phyloP scores from a whole-genome alignment of 2,113 vertebrate species.

The Alosa alosa region DNA sequence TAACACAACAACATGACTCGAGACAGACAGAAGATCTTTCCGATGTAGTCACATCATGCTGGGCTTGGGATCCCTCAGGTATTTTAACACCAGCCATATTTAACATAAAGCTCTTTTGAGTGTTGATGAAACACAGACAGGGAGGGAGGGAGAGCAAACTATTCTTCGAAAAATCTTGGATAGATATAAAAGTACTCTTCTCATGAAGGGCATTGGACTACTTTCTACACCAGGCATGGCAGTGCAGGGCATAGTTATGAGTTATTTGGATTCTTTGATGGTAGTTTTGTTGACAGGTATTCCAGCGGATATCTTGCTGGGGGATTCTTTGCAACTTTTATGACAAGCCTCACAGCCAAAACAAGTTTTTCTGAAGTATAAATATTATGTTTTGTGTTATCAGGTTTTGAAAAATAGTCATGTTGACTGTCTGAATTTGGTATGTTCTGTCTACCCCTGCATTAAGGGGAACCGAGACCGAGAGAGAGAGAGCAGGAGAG shows the following conservation, averaged over 20 bases:
- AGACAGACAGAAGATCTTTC: too few species aligned
- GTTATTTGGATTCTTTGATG: neutral
- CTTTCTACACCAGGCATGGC: neutral
- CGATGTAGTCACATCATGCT: too few species aligned
- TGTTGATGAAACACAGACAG: neutral
- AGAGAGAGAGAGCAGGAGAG: neutral
- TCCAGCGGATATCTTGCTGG: neutral
- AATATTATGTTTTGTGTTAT: neutral
- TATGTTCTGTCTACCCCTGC: neutral
- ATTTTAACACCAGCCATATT: neutral
- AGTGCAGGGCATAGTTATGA: neutral
- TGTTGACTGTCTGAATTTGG: neutral
- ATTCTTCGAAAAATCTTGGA: neutral
- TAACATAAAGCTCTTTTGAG: neutral
- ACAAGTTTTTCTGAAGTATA: neutral
- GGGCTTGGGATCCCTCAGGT: too few species aligned
- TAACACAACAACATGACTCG: too few species aligned
- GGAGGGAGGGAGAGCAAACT: neutral
- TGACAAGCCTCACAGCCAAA: neutral
- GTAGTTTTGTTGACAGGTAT: neutral
- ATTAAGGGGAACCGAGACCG: neutral
- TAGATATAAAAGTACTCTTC: neutral
- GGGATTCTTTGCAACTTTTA: neutral
- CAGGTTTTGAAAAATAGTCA: neutral
- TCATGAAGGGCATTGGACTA: neutral